phyloP scores from a whole-genome alignment of 1,140 invertebrate genomes.

The Brachionus calyciflorus region DNA sequence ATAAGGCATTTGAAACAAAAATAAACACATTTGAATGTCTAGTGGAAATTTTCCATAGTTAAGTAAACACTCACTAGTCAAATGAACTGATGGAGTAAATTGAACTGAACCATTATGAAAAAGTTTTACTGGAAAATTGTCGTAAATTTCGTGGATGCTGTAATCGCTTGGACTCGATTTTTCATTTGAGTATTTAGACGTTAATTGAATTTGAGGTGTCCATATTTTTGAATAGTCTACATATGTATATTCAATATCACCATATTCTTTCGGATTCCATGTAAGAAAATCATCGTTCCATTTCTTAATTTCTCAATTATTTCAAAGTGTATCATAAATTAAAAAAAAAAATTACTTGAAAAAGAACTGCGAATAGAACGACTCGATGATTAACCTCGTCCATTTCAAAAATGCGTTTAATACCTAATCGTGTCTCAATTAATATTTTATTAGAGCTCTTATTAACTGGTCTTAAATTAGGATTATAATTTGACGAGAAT shows the following conservation, averaged over 20 bases:
- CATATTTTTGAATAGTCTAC: slow-evolving; percentile 46
- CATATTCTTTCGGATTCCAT: slow-evolving; percentile 32
- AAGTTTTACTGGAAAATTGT: slow-evolving; percentile 18
- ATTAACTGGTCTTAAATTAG: slow-evolving; percentile 18
- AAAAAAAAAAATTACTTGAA: not conserved
- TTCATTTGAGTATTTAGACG: not conserved
- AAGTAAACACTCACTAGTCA: slow-evolving; percentile 19
- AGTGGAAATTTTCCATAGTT: slow-evolving; percentile 39
- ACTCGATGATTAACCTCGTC: slow-evolving; percentile 30
- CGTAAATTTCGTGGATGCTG: not conserved
- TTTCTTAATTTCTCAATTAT: slow-evolving; percentile 20
- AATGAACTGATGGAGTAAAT: slow-evolving; percentile 28
- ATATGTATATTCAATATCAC: slow-evolving; percentile 22
- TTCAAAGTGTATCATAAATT: no score
- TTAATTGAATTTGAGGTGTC: slow-evolving; percentile 13
- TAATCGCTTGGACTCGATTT: not conserved
- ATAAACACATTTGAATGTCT: slow-evolving; percentile 24
- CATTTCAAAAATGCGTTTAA: slow-evolving; percentile 45
- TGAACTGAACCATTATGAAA: slow-evolving; percentile 22
- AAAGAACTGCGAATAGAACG: slow-evolving; percentile 9
- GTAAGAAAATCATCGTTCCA: slow-evolving; percentile 33
- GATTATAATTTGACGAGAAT: slow-evolving; percentile 26
- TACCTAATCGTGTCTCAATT: not conserved
- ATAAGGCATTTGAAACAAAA: slow-evolving; percentile 42
- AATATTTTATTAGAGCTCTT: not conserved